phyloP scores from a whole-genome alignment of 2,797 vertebrate genomes.

The Brachyalestes nurse region DNA sequence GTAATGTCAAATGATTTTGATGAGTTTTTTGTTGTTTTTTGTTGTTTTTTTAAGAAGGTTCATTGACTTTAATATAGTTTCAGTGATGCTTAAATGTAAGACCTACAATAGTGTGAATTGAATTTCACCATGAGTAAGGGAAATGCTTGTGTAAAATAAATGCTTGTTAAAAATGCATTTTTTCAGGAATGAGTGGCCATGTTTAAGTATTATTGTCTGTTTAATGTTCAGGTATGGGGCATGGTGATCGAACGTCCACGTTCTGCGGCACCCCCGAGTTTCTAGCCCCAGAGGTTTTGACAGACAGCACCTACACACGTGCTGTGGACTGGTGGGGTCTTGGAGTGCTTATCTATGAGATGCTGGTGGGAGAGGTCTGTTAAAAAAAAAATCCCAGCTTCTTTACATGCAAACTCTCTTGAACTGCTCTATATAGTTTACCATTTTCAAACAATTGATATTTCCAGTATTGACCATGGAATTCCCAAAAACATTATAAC shows the following conservation, averaged over 20 bases:
- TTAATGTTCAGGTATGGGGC: slow-evolving; percentile 84
- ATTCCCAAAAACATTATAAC: no score
- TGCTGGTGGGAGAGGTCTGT: slow-evolving; percentile 93
- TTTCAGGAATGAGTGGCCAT: not conserved
- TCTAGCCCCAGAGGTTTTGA: slow-evolving; percentile 93
- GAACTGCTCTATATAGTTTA: no score
- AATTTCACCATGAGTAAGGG: not conserved
- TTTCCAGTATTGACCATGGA: no score
- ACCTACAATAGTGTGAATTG: not conserved
- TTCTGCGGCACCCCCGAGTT: slow-evolving; percentile 98
- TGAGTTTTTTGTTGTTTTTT: not conserved
- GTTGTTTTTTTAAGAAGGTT: not conserved
- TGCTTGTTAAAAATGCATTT: not conserved
- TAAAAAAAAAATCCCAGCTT: not conserved
- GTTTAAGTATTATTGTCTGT: not conserved
- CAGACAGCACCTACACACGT: slow-evolving; percentile 88
- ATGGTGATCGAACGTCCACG: slow-evolving; percentile 90
- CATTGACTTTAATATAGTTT: no score
- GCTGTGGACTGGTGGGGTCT: slow-evolving; percentile 98
- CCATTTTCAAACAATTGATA: no score
- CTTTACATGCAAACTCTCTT: no score
- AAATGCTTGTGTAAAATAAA: not conserved
- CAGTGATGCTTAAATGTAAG: no score
- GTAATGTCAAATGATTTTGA: slow-evolving; percentile 70
- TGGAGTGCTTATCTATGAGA: slow-evolving; percentile 94